Evolutionary conservation across 2,888 invertebrate genomes (phyloP), one percentile per base, ranked within the genome.

Genomic region (Globia sparganii): DNA sequence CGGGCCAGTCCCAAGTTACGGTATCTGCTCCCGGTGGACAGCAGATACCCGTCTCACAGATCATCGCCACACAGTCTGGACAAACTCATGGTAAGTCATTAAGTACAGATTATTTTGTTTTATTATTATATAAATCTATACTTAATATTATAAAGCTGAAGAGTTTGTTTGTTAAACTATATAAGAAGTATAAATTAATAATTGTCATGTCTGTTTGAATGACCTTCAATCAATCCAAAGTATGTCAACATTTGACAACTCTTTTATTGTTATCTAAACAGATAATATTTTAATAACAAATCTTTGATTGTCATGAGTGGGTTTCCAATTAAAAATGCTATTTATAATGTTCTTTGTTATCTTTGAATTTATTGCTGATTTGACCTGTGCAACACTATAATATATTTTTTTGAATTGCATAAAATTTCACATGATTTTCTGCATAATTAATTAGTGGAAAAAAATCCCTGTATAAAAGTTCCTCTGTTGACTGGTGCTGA

Each of bases 1-100:
- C 93, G 6, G 96, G 96, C 8, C 96, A 95, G 84, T 90, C 93
- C 2, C 96, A 95, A 85, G 95, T 96, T 73, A 94, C 96, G 4
- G 96, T 96, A 8, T 95, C 96, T 9, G 94, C 94, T 4, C 90
- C 94, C 0, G 93, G 92, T 18, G 92, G 92, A 4, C 96, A 97
- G 86, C 96, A 96, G 86, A 95, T 97, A 88, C 96, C 96, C 4
- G 96, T 96, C 3, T 95, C 96, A 59, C 96, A 96, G 86, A 95
- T 96, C 65, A 96, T 96, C 83, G 95, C 96, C 59, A 93, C 96
- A 72, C 96, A 95, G 85, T 92, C 96, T 66, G 94, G 94, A 84
- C 96, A 96, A 87, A 90, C 94, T 71, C 96, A 96, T 93, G 96
- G 96, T 96, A 92, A 90, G 81, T 78, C 28, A 66, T 11, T 56